Conservation (phyloP, 2,797 vertebrate species). For the Sebastiscus albofasciatus region DNA sequence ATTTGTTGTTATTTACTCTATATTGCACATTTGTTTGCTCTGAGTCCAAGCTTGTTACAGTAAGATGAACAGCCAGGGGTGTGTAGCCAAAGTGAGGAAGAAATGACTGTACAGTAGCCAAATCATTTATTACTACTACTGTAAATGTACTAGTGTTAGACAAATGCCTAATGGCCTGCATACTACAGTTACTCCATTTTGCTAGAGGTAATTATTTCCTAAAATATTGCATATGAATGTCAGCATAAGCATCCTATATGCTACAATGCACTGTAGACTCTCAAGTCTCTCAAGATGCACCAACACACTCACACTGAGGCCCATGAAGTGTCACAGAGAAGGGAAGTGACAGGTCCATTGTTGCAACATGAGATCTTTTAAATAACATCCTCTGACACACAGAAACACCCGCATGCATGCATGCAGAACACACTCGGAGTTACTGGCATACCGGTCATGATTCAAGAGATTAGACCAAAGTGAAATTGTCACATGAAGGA, state of each 20-base stretch:
- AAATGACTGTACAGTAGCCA: neutral
- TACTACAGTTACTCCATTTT: neutral
- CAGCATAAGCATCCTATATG: neutral
- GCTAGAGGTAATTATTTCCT: neutral
- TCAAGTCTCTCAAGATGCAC: neutral
- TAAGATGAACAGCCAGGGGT: neutral
- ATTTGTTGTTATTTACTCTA: neutral
- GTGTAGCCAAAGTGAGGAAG: neutral
- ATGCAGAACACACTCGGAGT: neutral
- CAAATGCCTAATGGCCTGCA: neutral
- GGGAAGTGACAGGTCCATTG: constrained; percentile 58
- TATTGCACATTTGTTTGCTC: neutral
- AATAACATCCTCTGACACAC: constrained; percentile 36
- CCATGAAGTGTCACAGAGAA: constrained; percentile 7
- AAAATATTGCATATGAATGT: neutral
- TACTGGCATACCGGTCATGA: constrained; percentile 11
- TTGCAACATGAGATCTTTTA: constrained; percentile 48
- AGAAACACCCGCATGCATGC: neutral
- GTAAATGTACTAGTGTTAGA: neutral
- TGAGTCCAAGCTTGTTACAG: neutral
- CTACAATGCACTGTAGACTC: neutral
- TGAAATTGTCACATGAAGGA: neutral
- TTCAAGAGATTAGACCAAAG: neutral
- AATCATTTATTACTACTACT: neutral
- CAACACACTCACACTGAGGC: neutral